These are phyloP conservation scores for Cyrtorhinus lividipennis DNA, from an alignment of 1,140 invertebrate species.

Conservation along the genomic window DNA sequence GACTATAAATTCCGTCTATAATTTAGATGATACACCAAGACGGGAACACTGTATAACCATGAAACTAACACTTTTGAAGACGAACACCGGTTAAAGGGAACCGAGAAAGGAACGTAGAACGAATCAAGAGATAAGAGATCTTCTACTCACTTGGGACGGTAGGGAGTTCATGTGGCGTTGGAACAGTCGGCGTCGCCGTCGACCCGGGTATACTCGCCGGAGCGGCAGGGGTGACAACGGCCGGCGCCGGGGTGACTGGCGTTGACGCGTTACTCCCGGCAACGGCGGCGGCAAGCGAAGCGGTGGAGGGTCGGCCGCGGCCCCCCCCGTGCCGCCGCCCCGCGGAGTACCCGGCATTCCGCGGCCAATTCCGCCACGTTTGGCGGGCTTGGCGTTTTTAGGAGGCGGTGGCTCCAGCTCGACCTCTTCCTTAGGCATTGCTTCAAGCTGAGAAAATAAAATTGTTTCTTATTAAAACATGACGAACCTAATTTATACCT, in stretches of 20 bases:
- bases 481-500: too few relatives aligned
- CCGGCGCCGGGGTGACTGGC: constrained; percentile 28
- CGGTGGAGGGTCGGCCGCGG: constrained; percentile 29
- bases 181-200: constrained; percentile 30
- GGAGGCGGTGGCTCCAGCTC: constrained; percentile 56
- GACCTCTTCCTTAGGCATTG: constrained; percentile 85
- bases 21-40: too few relatives aligned
- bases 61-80: too few relatives aligned
- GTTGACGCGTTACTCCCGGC: constrained; percentile 27
- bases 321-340: constrained; percentile 24
- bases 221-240: constrained; percentile 31
- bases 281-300: constrained; percentile 13
- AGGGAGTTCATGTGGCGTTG: constrained; percentile 33
- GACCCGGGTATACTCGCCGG: constrained; percentile 33
- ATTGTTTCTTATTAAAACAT: too few relatives aligned
- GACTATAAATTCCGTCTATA: too few relatives aligned
- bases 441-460: too few relatives aligned
- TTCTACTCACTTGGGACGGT: constrained; percentile 33
- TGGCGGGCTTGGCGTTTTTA: constrained; percentile 50
- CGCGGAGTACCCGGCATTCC: constrained; percentile 27
- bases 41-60: too few relatives aligned
- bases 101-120: too few relatives aligned
- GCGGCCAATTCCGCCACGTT: constrained; percentile 30
- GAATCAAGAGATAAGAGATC: too few relatives aligned
- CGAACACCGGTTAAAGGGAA: too few relatives aligned